Conservation (phyloP, 1,140 invertebrate species). For the Hyles vespertilio region DNA sequence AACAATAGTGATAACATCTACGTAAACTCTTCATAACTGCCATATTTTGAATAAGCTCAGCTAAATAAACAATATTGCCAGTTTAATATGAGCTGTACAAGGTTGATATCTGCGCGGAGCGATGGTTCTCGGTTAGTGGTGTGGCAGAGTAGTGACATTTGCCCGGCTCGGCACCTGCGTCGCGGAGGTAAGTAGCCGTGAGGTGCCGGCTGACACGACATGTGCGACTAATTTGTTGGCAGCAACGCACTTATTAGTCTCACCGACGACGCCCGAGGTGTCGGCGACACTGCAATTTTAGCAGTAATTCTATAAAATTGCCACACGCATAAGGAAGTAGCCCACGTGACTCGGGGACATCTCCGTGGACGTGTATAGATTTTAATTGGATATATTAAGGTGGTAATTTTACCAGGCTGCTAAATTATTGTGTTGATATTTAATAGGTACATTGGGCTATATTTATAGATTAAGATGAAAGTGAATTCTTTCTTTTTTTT, state of each 20-base stretch:
- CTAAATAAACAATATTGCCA: slow-evolving; percentile 12
- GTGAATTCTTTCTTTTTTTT: too few relatives aligned
- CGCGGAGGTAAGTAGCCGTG: slow-evolving; percentile 38
- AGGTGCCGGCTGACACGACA: slow-evolving; percentile 63
- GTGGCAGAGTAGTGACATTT: slow-evolving; percentile 43
- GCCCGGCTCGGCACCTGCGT: slow-evolving; percentile 49
- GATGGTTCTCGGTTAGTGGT: slow-evolving; percentile 24
- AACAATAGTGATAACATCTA: slow-evolving; percentile 13
- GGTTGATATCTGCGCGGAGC: neutral
- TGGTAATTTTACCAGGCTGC: neutral
- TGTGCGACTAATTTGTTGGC: slow-evolving; percentile 70
- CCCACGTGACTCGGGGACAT: slow-evolving; percentile 20
- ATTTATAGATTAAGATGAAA: too few relatives aligned
- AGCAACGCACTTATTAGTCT: slow-evolving; percentile 55
- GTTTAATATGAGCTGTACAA: neutral
- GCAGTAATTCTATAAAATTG: slow-evolving; percentile 68
- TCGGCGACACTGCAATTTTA: slow-evolving; percentile 57
- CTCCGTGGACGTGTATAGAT: slow-evolving; percentile 12
- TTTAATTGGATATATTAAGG: neutral
- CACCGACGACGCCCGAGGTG: slow-evolving; percentile 57
- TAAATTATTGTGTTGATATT: neutral
- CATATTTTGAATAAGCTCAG: slow-evolving; percentile 17
- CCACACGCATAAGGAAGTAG: slow-evolving; percentile 46
- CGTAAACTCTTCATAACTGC: slow-evolving; percentile 22
- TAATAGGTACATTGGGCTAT: too few relatives aligned